Evolutionary conservation across 1,140 invertebrate species (phyloP).

Genomic region (Zaprionus tsacasi): DNA sequence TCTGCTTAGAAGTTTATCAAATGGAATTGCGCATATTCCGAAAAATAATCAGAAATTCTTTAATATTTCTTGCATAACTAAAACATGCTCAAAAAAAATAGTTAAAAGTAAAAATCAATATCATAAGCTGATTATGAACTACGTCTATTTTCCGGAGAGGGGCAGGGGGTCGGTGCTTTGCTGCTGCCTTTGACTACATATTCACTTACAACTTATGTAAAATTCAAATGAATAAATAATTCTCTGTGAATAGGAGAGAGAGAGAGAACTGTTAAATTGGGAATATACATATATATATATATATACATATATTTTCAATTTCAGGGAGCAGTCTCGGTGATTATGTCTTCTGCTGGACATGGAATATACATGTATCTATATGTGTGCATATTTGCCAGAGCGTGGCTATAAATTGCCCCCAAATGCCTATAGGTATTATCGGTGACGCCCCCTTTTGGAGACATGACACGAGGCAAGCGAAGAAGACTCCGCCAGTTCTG

Average conservation of each 20-base stretch:
- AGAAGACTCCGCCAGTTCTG: constrained; percentile 43
- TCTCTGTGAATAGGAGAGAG: neutral
- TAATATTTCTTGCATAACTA: neutral
- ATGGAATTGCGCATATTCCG: too few relatives aligned
- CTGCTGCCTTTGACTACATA: constrained; percentile 1
- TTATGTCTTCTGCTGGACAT: neutral
- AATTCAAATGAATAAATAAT: constrained; percentile 7
- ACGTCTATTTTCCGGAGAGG: neutral
- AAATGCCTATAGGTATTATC: constrained; percentile 10
- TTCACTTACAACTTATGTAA: constrained; percentile 2
- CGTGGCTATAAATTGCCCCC: neutral
- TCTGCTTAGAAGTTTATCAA: too few relatives aligned
- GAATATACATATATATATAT: neutral
- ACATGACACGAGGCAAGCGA: constrained; percentile 28
- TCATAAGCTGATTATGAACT: constrained; percentile 3
- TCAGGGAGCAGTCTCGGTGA: neutral
- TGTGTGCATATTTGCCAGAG: neutral
- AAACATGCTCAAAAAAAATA: neutral
- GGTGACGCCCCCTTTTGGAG: constrained; percentile 23
- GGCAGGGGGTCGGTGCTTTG: neutral
- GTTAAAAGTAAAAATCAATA: constrained; percentile 1
- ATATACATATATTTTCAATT: constrained; percentile 1
- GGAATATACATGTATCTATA: neutral
- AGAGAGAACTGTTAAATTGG: neutral
- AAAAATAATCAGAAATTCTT: neutral